Evolutionary conservation across 92 coral and sea anemone genomes (phyloP), one percentile per base, ranked within the genome.

Genomic region (Metridium senile): DNA sequence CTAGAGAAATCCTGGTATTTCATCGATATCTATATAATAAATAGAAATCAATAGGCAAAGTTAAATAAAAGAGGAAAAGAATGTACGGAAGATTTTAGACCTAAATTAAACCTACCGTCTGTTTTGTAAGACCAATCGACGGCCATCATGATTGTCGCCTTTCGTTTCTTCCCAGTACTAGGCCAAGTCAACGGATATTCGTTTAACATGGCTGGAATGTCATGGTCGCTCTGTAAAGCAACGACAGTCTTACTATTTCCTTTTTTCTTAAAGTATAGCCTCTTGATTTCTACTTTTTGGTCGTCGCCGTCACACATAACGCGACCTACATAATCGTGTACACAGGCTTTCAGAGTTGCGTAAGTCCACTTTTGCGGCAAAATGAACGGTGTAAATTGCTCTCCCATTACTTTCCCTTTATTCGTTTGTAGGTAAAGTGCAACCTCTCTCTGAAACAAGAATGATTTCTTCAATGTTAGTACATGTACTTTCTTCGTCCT

Each of bases 391-490:
- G 90, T 62, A 0, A 18, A 64, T 59, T 80, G 85, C 1, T 82
- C 72, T 7, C 90, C 90, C 6, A 23, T 6, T 10, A 85, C 82
- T 39, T 79, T 85, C 17, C 86, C 82, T 8, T 75, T 46, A n/a
- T 68, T 68, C 3, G 45, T 47, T 30, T 85, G 30, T 0, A 80
- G 30, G 72, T 33, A 85, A 64, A 85, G 67, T 28, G 71, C 54
- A 43, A 85, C 89, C 59, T 85, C 85, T 79, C 89, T 74, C 89
- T 75, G 29, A 70, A 45, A 39, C 13, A 39, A 39, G 13, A 39
- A 39, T 39, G 49, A 34, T 4, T 39, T 39, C 49, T 39, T 39
- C 25, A 7, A n/a, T 58, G 64, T 26, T n/a, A 3, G 9, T n/a
- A 58, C n/a, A 20, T 26, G 29, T 58, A 20, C 64, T 7, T 58